Conservation (phyloP, 1,140 invertebrate species). For the Zaprionus inermis region DNA sequence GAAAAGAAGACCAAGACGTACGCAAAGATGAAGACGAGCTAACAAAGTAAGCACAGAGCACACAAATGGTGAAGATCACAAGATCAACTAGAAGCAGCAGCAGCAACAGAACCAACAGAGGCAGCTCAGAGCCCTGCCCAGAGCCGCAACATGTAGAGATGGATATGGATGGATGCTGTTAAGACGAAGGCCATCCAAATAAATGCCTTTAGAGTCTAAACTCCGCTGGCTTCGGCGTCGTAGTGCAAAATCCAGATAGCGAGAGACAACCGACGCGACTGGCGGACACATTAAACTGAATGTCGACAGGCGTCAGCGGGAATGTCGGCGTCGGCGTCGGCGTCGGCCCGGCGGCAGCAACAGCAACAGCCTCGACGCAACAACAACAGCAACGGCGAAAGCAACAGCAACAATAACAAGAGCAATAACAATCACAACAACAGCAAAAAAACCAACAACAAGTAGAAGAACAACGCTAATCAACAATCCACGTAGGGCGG, state of each 20-base stretch:
- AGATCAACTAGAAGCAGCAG: slow-evolving; percentile 70
- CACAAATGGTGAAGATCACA: slow-evolving; percentile 71
- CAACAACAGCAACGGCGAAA: slow-evolving; percentile 24
- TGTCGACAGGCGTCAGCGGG: slow-evolving; percentile 53
- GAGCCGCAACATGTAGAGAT: slow-evolving; percentile 58
- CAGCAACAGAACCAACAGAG: slow-evolving; percentile 4
- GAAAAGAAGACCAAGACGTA: slow-evolving; percentile 16
- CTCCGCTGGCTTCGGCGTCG: slow-evolving; percentile 3
- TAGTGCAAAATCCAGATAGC: slow-evolving; percentile 70
- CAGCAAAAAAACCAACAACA: too few relatives aligned
- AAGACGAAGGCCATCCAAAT: slow-evolving; percentile 80
- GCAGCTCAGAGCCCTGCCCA: slow-evolving; percentile 25
- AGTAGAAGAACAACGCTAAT: slow-evolving; percentile 23
- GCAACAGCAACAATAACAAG: slow-evolving; percentile 22
- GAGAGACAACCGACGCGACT: slow-evolving; percentile 47
- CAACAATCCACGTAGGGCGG: slow-evolving; percentile 60
- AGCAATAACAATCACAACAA: slow-evolving; percentile 17
- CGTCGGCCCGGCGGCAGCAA: slow-evolving; percentile 6
- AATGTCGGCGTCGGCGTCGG: neutral
- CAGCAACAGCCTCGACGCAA: slow-evolving; percentile 42
- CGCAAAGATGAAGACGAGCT: slow-evolving; percentile 23
- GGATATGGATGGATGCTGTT: slow-evolving; percentile 80
- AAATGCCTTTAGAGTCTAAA: slow-evolving; percentile 35
- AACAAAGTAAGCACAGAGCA: slow-evolving; percentile 50
- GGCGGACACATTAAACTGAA: slow-evolving; percentile 75